A percentile compares a stretch with the other conserved stretches of the same genome.
These are phyloP conservation scores for Rattus rattus DNA, from an alignment of 2,113 vertebrate genomes.

Conservation along the genomic window DNA sequence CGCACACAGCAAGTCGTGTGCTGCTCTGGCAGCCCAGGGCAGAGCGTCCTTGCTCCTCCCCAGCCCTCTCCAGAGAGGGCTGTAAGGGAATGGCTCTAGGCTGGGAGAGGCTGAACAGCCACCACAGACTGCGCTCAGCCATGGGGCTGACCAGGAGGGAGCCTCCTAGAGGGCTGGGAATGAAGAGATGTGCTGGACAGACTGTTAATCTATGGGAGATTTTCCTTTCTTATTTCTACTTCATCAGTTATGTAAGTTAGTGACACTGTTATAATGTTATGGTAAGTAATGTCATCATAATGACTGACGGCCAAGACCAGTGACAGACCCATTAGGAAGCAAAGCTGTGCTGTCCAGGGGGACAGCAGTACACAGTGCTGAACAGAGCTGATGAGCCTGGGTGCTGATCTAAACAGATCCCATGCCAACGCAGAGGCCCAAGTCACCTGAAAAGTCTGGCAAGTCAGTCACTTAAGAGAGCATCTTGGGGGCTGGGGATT, in stretches of 20 bases:
- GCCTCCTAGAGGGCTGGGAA: not conserved
- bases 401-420: not conserved
- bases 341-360: not conserved
- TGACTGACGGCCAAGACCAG: not conserved
- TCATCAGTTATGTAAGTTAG: not conserved
- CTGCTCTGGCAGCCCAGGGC: not conserved
- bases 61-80: not conserved
- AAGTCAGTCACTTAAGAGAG: constrained; percentile 1
- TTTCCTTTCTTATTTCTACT: not conserved
- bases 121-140: not conserved
- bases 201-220: not conserved
- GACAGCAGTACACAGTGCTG: not conserved
- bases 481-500: no score
- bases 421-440: accelerated
- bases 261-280: not conserved
- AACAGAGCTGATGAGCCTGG: not conserved
- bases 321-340: constrained; percentile 5
- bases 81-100: not conserved
- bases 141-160: not conserved
- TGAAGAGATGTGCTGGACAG: not conserved
- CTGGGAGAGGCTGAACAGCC: not conserved
- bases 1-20: not conserved
- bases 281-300: not conserved
- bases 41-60: not conserved
- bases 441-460: not conserved